Conservation (phyloP, 2,888 invertebrate genomes). For the Heliconius aoede region DNA sequence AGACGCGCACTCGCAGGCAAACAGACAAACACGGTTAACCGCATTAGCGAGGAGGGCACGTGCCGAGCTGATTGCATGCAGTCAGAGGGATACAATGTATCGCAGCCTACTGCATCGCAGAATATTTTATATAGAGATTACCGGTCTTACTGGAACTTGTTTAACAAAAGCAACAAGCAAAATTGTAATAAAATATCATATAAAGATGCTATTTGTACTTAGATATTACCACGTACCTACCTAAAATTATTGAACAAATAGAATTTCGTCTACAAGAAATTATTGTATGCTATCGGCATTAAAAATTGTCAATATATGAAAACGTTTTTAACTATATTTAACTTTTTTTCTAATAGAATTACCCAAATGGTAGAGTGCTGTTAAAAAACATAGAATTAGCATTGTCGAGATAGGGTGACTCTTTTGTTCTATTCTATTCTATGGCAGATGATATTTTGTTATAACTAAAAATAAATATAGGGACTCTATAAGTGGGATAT, state of each 20-base stretch:
- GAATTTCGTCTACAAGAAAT: not conserved
- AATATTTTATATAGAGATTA: conserved; percentile 15
- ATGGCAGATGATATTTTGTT: not conserved
- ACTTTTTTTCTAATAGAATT: no score
- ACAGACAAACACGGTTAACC: conserved; percentile 66
- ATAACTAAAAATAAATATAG: not conserved
- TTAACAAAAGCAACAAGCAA: not conserved
- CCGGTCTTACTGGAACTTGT: not conserved
- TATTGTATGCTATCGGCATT: no score
- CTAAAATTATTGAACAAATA: not conserved
- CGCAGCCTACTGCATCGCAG: conserved; percentile 32
- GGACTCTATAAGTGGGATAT: not conserved
- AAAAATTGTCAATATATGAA: no score
- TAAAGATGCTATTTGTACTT: not conserved
- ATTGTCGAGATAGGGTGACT: not conserved
- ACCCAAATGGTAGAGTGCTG: not conserved
- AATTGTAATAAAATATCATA: not conserved
- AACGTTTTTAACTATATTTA: no score
- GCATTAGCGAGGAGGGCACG: conserved; percentile 69
- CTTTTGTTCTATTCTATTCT: not conserved
- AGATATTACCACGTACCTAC: not conserved
- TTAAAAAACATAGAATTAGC: not conserved
- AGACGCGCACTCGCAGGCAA: conserved; percentile 39
- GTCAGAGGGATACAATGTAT: conserved; percentile 35
- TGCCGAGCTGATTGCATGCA: conserved; percentile 62